phyloP scores from a whole-genome alignment of 2,113 vertebrate genomes.

The Colossoma macropomum region DNA sequence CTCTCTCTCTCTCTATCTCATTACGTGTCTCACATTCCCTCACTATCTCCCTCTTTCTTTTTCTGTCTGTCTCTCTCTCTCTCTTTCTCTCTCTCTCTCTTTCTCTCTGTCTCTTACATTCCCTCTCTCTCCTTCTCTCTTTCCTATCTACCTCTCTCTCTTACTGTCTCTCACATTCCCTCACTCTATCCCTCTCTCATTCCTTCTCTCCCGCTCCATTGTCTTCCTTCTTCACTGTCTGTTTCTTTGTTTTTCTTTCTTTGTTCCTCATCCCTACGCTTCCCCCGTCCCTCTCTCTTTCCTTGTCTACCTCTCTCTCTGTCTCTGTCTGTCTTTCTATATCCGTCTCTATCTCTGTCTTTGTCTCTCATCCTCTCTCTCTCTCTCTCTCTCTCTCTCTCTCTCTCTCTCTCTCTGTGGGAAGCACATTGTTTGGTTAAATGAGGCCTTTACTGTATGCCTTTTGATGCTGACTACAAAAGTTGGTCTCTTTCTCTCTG shows the following conservation, averaged over 20 bases:
- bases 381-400: background rate
- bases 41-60: background rate
- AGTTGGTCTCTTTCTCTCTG: no score
- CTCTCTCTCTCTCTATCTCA: slow-evolving; percentile 8
- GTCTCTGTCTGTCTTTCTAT: background rate
- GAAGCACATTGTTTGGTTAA: slow-evolving; percentile 1
- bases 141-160: background rate
- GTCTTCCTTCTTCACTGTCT: no score
- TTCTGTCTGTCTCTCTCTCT: background rate
- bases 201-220: background rate
- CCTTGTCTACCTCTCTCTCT: background rate
- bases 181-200: background rate
- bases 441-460: slow-evolving; percentile 20
- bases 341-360: background rate
- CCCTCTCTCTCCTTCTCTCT: background rate
- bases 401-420: background rate
- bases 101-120: background rate
- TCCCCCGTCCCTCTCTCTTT: background rate
- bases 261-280: background rate
- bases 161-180: background rate
- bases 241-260: no score
- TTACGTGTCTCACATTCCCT: no score
- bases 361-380: background rate
- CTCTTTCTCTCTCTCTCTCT: background rate
- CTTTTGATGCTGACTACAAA: no score